Conservation (phyloP, 2,113 vertebrate genomes). For the Acrocephalus arundinaceus region DNA sequence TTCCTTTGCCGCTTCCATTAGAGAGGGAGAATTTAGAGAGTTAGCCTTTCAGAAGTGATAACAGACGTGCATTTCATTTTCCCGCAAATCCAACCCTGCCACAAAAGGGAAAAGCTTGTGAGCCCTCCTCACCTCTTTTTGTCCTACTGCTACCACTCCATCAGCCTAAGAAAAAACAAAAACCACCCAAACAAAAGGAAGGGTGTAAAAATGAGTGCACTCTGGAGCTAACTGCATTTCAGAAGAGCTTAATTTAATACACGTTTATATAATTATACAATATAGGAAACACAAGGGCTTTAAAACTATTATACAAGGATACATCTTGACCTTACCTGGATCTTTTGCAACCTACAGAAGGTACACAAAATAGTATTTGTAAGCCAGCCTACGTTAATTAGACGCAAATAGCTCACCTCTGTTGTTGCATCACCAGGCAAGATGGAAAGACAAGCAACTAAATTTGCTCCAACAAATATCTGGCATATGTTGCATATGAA, state of each 20-base stretch:
- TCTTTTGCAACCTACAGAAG: neutral
- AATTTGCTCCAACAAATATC: neutral
- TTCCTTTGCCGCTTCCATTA: neutral
- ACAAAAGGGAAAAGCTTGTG: neutral
- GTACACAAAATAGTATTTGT: neutral
- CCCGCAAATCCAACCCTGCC: neutral
- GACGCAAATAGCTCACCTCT: neutral
- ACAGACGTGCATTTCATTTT: neutral
- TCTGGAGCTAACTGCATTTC: neutral
- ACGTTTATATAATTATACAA: neutral
- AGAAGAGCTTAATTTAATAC: neutral
- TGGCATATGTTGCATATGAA: neutral
- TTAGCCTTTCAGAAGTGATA: neutral
- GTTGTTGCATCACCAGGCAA: neutral
- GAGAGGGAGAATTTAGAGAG: neutral
- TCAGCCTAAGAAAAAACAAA: neutral
- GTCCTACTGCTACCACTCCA: neutral
- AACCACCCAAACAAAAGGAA: neutral
- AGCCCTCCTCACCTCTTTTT: neutral
- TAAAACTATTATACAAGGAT: neutral
- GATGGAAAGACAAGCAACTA: neutral
- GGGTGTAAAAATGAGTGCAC: neutral
- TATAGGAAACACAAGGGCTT: neutral
- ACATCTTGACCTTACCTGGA: neutral
- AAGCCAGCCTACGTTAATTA: neutral